Conservation (phyloP, 2,888 invertebrate species). For the Caenorhabditis imperialis region DNA sequence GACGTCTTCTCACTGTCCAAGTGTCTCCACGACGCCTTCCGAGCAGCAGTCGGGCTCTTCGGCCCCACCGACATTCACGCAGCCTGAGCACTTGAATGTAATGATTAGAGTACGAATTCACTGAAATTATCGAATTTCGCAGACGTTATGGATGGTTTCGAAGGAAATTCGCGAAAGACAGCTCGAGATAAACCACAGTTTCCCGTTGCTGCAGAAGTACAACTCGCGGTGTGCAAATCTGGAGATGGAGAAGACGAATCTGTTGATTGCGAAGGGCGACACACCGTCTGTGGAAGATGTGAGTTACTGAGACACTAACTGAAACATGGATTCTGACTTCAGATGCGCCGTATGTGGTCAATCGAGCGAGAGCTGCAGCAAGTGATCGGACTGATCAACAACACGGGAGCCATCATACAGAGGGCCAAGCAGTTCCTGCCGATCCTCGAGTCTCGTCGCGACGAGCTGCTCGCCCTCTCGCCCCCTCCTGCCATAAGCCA, state of each 20-base stretch:
- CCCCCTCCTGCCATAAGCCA: not conserved
- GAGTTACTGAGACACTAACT: no score
- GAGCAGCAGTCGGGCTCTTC: not conserved
- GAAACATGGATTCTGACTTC: not conserved
- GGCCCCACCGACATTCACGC: not conserved
- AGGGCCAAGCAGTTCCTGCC: slow-evolving; percentile 6
- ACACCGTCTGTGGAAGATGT: slow-evolving; percentile 20
- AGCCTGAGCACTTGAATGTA: slow-evolving; percentile 22
- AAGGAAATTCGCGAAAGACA: slow-evolving; percentile 30
- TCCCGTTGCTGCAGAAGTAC: slow-evolving; percentile 13
- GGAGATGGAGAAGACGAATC: slow-evolving; percentile 11
- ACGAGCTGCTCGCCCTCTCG: slow-evolving; percentile 19
- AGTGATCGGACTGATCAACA: not conserved
- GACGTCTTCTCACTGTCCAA: slow-evolving; percentile 10
- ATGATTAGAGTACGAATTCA: not conserved
- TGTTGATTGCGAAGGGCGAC: slow-evolving; percentile 14
- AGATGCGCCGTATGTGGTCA: slow-evolving; percentile 26
- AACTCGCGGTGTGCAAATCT: slow-evolving; percentile 3
- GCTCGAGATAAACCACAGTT: slow-evolving; percentile 4
- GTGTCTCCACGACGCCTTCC: slow-evolving; percentile 13
- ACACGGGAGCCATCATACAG: slow-evolving; percentile 4
- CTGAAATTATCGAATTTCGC: not conserved
- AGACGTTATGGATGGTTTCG: slow-evolving; percentile 26
- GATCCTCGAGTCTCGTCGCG: slow-evolving; percentile 28
- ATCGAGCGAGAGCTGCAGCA: slow-evolving; percentile 6